A percentile compares a stretch with the other conserved stretches of the same genome.
phyloP scores from a whole-genome alignment of 2,888 invertebrate species.

The Nineta flava region DNA sequence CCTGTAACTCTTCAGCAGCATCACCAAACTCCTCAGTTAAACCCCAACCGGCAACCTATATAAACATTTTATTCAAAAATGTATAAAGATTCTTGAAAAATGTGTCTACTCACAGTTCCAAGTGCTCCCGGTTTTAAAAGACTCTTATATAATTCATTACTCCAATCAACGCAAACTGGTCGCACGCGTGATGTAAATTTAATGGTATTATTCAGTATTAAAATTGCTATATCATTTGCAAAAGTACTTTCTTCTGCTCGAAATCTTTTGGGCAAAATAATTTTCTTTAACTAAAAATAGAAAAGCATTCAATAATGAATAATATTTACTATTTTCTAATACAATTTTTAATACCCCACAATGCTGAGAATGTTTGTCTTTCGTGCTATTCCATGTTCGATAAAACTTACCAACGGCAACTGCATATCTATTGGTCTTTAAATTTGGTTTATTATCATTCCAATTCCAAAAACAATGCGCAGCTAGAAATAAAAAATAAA shows the following conservation, averaged over 20 bases:
- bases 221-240: conserved; percentile 22
- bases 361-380: conserved; percentile 1
- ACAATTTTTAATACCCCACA: background rate
- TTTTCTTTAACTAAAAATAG: conserved; percentile 13
- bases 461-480: conserved; percentile 3
- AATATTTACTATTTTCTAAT: background rate
- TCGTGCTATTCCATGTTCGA: background rate
- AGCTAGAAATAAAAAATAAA: background rate
- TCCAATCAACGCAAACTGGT: conserved; percentile 23
- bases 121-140: background rate
- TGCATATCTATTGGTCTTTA: background rate
- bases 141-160: conserved; percentile 8
- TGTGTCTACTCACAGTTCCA: background rate
- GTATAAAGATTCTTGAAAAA: background rate
- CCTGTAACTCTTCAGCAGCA: conserved; percentile 11
- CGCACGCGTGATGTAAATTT: conserved; percentile 19
- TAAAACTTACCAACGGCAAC: conserved; percentile 3
- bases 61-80: background rate
- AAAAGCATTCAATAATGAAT: background rate
- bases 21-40: conserved; percentile 7
- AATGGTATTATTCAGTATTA: conserved; percentile 19
- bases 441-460: background rate
- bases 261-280: conserved; percentile 15
- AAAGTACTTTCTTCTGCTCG: conserved; percentile 13
- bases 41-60: conserved; percentile 16